Evolutionary conservation across 1,140 invertebrate species (phyloP), one percentile per base, ranked within the genome.

Genomic region (Cyphomyrmex costatus): DNA sequence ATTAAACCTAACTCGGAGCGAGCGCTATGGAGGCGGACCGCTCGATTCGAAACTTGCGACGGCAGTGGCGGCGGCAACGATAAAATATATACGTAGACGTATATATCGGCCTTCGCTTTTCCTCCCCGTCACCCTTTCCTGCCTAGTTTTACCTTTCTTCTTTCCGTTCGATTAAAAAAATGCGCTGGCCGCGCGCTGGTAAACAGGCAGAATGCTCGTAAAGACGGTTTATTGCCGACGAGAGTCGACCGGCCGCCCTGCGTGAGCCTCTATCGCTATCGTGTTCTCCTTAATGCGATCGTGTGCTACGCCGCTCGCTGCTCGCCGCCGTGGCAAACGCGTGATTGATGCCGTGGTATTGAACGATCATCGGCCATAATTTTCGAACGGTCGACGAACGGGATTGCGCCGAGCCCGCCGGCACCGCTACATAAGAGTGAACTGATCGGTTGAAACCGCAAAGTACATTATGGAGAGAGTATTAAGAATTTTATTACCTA

Each of bases 341-440:
- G 89, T 93, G 94, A 95, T 94, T 92, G 94, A 94, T 94, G 92
- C 90, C 92, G 85, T 73, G 85, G 90, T 89, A 94, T 94, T 93
- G 93, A 93, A 92, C 87, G 92, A 93, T 95, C 93, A 93, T 93
- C 91, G 90, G 89, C 89, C 91, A 86, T 90, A 93, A 93, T 90
- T 92, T 89, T 82, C 88, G 87, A 74, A 82, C 76, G 83, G 60
- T 61, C 87, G 63, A 49, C 85, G 73, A 77, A 79, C 36, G 60
- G 27, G 66, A 60, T 85, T 80, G 66, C 56, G 24, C 53, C 53
- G 19, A 63, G 36, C 36, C 66, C 33, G 56, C 65, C 42, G 80
- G 70, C 70, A 76, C 24, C 68, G 79, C 60, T 56, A 49, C 61
- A 36, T 30, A 53, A 58, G 58, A 71, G 78, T 30, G 58, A 27